Evolutionary conservation across 2,113 vertebrate genomes (phyloP).

Genomic region (Oplegnathus fasciatus): DNA sequence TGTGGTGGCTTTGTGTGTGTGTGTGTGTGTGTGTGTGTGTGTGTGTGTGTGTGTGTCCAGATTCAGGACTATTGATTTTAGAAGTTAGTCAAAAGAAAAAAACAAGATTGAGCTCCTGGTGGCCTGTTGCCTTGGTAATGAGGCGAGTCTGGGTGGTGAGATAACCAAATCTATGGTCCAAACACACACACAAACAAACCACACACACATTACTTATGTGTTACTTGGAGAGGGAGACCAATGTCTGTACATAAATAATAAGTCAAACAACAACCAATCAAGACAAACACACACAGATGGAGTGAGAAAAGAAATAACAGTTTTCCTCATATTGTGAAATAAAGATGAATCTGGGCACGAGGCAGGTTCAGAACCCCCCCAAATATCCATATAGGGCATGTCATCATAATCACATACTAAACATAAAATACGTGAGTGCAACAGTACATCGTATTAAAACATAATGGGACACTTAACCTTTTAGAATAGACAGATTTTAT

Average conservation of each 20-base stretch:
- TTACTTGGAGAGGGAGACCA: background rate
- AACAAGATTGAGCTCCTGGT: slow-evolving; percentile 15
- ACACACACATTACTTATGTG: background rate
- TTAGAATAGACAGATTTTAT: slow-evolving; percentile 11
- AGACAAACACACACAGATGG: background rate
- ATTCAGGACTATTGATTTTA: slow-evolving; percentile 36
- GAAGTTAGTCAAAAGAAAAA: slow-evolving; percentile 30
- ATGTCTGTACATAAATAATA: background rate
- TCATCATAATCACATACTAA: slow-evolving; percentile 7
- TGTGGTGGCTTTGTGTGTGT: background rate
- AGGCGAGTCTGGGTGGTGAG: slow-evolving; percentile 17
- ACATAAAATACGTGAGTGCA: slow-evolving; percentile 10
- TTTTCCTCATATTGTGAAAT: background rate
- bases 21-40: background rate
- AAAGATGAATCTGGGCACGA: background rate
- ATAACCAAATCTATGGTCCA: slow-evolving; percentile 1
- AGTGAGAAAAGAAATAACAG: background rate
- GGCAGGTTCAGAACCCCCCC: background rate
- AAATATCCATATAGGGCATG: background rate
- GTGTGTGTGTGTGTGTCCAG: slow-evolving; percentile 10
- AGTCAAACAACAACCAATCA: slow-evolving; percentile 4
- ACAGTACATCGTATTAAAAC: background rate
- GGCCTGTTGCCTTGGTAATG: slow-evolving; percentile 42
- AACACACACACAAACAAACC: background rate
- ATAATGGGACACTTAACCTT: slow-evolving; percentile 32